A percentile compares a stretch with the other conserved stretches of the same genome.
Conservation (phyloP, 2,113 vertebrate species). For the Aptenodytes forsteri region DNA sequence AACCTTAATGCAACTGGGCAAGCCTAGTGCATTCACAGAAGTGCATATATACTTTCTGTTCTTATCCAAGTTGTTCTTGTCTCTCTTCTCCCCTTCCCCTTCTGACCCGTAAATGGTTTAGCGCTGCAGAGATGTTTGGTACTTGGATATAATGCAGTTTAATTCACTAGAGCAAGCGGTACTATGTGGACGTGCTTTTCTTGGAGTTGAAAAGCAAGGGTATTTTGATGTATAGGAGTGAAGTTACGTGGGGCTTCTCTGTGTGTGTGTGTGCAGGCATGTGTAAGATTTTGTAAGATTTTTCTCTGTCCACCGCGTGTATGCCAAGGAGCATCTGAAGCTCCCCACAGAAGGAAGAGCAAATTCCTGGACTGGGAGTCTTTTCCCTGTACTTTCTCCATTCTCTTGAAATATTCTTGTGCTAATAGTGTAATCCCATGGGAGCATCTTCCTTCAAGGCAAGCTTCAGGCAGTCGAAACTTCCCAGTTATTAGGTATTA, state of each 20-base stretch:
- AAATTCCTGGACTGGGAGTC: background rate
- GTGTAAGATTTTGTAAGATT: background rate
- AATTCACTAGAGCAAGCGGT: background rate
- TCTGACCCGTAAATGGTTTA: background rate
- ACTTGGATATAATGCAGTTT: background rate
- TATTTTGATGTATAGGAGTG: background rate
- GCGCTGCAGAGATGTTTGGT: background rate
- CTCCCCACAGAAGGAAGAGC: background rate
- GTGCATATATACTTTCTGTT: rapidly evolving
- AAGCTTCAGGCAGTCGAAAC: background rate
- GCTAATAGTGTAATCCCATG: background rate
- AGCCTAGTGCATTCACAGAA: background rate
- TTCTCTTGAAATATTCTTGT: background rate
- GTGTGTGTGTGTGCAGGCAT: background rate
- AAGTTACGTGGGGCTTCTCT: background rate
- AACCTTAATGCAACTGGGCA: background rate
- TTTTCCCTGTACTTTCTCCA: background rate
- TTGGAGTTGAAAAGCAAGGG: background rate
- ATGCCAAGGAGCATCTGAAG: background rate
- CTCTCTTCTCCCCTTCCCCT: background rate
- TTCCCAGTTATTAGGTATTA: background rate
- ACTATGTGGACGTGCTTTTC: rapidly evolving
- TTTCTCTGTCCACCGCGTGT: rapidly evolving
- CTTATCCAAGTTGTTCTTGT: background rate
- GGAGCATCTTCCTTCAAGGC: background rate